phyloP scores from a whole-genome alignment of 2,797 vertebrate species.

The Semotilus atromaculatus region DNA sequence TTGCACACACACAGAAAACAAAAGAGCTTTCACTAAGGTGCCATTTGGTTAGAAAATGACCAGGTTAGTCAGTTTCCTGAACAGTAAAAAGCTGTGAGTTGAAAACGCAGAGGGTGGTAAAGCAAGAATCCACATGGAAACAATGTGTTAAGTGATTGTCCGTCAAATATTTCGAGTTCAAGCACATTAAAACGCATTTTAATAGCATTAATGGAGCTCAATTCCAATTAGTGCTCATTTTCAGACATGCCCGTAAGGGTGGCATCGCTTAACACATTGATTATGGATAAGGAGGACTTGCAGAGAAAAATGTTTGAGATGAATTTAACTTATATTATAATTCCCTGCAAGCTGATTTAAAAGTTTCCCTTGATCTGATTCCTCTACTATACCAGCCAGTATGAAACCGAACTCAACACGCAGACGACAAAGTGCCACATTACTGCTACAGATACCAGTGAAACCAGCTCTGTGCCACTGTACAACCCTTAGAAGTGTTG shows the following conservation, averaged over 20 bases:
- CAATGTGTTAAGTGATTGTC: not conserved
- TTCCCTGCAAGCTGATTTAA: not conserved
- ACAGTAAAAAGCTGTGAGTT: constrained; percentile 1
- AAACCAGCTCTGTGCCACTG: constrained; percentile 7
- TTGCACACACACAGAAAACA: not conserved
- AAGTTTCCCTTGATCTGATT: not conserved
- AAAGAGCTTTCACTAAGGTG: constrained; percentile 2
- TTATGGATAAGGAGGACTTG: not conserved
- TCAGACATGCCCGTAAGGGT: not conserved
- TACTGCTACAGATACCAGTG: not conserved
- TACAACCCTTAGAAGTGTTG: not conserved
- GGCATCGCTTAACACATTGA: not conserved
- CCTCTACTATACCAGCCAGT: not conserved
- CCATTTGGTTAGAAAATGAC: constrained; percentile 6
- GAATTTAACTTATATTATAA: not conserved
- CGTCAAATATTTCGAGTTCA: not conserved
- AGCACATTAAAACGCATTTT: not conserved
- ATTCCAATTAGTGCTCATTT: not conserved
- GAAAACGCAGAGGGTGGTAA: not conserved
- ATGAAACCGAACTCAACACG: not conserved
- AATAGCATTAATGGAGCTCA: too few species aligned
- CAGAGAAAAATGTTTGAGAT: not conserved
- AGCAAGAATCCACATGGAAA: not conserved
- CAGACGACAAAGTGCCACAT: not conserved
- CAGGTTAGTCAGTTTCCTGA: constrained; percentile 9